Evolutionary conservation across 2,797 vertebrate genomes (phyloP).

Genomic region (Thripadectes ignobilis): DNA sequence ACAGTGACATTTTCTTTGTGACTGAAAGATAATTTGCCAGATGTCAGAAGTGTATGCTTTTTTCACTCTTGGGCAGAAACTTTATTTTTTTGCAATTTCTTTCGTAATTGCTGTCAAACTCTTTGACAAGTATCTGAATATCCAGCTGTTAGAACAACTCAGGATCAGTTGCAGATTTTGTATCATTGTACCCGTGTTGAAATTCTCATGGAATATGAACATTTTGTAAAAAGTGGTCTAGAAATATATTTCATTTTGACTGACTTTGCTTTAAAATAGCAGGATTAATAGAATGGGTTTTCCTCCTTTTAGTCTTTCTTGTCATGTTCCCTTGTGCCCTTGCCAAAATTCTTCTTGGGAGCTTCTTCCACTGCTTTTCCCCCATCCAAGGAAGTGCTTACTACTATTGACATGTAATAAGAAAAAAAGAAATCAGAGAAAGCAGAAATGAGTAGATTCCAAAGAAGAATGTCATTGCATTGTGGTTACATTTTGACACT

Average conservation of each 20-base stretch:
- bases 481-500: constrained; percentile 26
- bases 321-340: not conserved
- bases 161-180: not conserved
- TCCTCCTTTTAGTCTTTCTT: not conserved
- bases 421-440: not conserved
- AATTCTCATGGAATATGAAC: not conserved
- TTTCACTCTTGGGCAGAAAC: not conserved
- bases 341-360: not conserved
- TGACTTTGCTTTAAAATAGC: not conserved
- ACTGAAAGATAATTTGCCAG: not conserved
- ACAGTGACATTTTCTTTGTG: not conserved
- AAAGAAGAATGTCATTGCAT: not conserved
- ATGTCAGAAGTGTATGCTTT: not conserved
- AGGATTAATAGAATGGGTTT: not conserved
- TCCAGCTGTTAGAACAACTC: not conserved
- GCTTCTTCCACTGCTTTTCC: not conserved
- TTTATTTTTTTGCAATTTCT: not conserved
- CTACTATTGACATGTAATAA: not conserved
- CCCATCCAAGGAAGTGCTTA: not conserved
- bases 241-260: not conserved
- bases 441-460: not conserved
- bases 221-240: not conserved
- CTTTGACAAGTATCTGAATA: not conserved
- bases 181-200: not conserved
- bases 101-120: not conserved